A percentile compares a stretch with the other conserved stretches of the same genome.
These are phyloP conservation scores for Idaea aversata DNA, from an alignment of 2,888 invertebrate species.

Conservation along the genomic window DNA sequence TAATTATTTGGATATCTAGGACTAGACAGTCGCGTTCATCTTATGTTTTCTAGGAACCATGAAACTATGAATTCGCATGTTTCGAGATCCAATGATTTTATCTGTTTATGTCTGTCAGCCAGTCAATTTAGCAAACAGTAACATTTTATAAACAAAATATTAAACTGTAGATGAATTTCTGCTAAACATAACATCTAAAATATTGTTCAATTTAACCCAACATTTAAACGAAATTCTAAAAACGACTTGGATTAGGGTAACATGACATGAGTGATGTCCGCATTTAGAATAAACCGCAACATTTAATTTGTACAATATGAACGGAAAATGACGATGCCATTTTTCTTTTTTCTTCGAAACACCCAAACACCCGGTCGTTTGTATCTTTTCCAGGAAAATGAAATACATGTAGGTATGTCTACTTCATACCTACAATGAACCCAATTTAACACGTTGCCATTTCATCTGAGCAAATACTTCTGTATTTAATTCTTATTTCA, in stretches of 20 bases:
- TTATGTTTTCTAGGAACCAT: too few relatives aligned
- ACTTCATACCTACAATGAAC: neutral
- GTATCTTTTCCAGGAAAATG: neutral
- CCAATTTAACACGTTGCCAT: neutral
- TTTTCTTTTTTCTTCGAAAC: neutral
- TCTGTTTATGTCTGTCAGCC: too few relatives aligned
- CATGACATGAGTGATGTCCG: conserved; percentile 1
- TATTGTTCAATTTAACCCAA: too few relatives aligned
- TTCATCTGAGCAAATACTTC: neutral
- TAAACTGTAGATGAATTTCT: too few relatives aligned
- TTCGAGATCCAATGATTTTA: too few relatives aligned
- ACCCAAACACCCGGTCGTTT: neutral
- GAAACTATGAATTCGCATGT: too few relatives aligned
- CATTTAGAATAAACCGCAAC: neutral
- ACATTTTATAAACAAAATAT: too few relatives aligned
- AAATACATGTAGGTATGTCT: neutral
- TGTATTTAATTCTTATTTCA: too few relatives aligned
- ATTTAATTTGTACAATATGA: neutral
- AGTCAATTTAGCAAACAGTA: too few relatives aligned
- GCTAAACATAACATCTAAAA: too few relatives aligned
- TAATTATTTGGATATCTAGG: too few relatives aligned
- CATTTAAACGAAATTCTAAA: neutral
- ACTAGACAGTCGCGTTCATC: too few relatives aligned
- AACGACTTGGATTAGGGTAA: neutral
- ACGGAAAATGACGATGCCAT: neutral